Evolutionary conservation across 2,797 vertebrate genomes (phyloP), one percentile per base, ranked within the genome.

Genomic region (Sebastes itinus): DNA sequence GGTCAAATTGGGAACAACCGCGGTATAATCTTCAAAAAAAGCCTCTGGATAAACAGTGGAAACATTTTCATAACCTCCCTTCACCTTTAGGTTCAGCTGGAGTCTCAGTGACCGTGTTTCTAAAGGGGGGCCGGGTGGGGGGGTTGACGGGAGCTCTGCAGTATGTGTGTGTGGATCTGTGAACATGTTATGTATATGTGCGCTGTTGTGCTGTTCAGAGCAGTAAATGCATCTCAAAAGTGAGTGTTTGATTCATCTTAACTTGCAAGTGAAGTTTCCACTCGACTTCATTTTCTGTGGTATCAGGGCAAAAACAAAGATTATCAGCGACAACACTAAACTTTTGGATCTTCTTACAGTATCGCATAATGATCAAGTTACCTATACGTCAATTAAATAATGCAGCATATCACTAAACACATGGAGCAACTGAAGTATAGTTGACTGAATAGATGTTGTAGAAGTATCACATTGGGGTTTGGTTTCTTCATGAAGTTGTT

Each of bases 21-120:
- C 85, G 49, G 84, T 76, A 88, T 88, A 93, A 89, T 87, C 88
- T 90, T 92, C 64, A 84, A 89, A 89, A 92, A 92, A 87, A 80
- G 75, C 56, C 82, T 73, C 84, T 65, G 88, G 77, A 87, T 88
- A 89, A 93, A 92, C 86, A 86, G 84, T 86, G 88, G 90, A 92
- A 92, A 88, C 89, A 92, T 88, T 92, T 95, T 94, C 83, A 90
- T 89, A 88, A 90, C 86, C 91, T 86, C 79, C 86, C 67, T 86
- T 90, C 88, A 92, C 88, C 91, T 84, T 86, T 90, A 79, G 86
- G 87, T 92, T 87, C 88, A 92, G 80, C 75, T 85, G 88, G 83
- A 93, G 88, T 87, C 82, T 85, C 72, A 59, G 30, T 79, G 85
- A 70, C 75, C 71, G 22, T 60, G 77, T 83, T 89, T 78, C 69